phyloP scores from a whole-genome alignment of 2,888 invertebrate genomes.

The Electrophaes corylata region DNA sequence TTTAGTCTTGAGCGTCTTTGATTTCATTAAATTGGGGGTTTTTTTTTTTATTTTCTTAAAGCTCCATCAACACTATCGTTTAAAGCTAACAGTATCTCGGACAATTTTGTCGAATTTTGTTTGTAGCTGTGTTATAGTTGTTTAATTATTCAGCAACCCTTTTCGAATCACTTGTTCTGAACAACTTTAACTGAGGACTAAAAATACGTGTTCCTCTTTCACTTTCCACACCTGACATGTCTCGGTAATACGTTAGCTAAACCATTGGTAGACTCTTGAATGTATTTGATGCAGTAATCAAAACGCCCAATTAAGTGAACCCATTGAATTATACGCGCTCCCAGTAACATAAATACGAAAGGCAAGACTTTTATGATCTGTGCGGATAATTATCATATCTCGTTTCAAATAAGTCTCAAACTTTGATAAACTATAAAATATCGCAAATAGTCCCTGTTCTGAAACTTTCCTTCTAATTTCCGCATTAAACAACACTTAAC shows the following conservation, averaged over 20 bases:
- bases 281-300: conserved; percentile 35
- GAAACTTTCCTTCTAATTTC: conserved; percentile 39
- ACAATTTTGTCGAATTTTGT: no score
- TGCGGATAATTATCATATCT: conserved; percentile 32
- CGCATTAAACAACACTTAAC: conserved; percentile 25
- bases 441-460: conserved; percentile 40
- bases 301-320: conserved; percentile 38
- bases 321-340: conserved; percentile 37
- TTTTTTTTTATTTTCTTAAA: no score
- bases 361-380: conserved; percentile 38
- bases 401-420: conserved; percentile 44
- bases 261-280: conserved; percentile 9
- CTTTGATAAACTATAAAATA: conserved; percentile 38
- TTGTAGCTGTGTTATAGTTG: no score
- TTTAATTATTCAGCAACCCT: no score
- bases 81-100: no score
- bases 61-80: no score
- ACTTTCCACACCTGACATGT: not conserved
- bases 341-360: conserved; percentile 40
- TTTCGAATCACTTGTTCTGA: no score
- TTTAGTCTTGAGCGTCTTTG: no score
- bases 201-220: no score
- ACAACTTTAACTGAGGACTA: no score
- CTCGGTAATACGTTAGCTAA: not conserved
- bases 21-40: no score